Evolutionary conservation across 2,888 invertebrate species (phyloP).

Genomic region (Apamea epomidion): DNA sequence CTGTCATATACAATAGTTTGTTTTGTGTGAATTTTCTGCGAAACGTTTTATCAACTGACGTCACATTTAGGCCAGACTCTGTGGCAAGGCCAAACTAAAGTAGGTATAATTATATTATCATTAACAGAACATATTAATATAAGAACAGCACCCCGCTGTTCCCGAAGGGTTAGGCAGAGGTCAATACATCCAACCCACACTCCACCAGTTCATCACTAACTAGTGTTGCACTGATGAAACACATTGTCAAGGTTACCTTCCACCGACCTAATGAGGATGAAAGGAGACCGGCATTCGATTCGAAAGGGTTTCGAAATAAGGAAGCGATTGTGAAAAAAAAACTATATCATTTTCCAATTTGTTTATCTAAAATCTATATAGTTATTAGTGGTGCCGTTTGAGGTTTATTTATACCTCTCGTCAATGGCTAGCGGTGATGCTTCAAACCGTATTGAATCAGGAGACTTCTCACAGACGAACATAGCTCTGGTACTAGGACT

Average conservation of each 20-base stretch:
- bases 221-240: background rate
- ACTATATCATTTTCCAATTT: background rate
- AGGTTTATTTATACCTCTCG: background rate
- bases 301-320: background rate
- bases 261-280: background rate
- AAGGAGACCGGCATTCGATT: background rate
- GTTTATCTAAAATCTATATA: background rate
- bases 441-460: constrained; percentile 25
- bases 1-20: background rate
- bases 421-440: background rate
- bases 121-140: background rate
- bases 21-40: background rate
- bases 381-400: too few relatives aligned
- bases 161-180: background rate
- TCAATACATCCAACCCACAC: background rate
- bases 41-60: constrained; percentile 5
- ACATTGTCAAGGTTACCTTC: background rate
- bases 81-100: too few relatives aligned
- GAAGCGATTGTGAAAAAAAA: background rate
- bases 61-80: background rate
- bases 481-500: background rate
- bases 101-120: background rate
- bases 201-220: background rate
- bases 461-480: constrained; percentile 48
- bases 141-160: background rate